Percentiles rank a stretch among this genome's conserved stretches.
Evolutionary conservation across 2,888 invertebrate species (phyloP).

Genomic region (Dysmachus trigonus): DNA sequence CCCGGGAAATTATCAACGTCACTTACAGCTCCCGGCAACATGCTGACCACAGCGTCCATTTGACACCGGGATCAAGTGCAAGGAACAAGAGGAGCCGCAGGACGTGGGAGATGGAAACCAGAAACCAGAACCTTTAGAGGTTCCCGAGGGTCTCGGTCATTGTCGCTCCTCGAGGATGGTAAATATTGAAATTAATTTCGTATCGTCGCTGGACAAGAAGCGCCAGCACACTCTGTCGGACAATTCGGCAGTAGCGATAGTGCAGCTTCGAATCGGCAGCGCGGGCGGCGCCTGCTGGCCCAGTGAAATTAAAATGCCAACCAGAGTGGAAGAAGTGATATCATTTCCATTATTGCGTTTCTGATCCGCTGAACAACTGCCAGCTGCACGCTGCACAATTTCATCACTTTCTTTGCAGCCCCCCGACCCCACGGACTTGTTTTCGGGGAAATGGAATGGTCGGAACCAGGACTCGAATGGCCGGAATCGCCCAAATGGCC

Average conservation of each 20-base stretch:
- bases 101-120: background rate
- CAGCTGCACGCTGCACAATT: slow-evolving; percentile 15
- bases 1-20: slow-evolving; percentile 31
- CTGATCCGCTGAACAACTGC: slow-evolving; percentile 22
- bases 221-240: background rate
- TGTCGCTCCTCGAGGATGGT: background rate
- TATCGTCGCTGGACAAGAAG: slow-evolving; percentile 2
- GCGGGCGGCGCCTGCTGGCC: too few species aligned
- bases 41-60: slow-evolving; percentile 16
- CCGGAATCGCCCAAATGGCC: background rate
- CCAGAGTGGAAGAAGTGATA: slow-evolving; percentile 41
- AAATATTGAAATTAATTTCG: slow-evolving; percentile 38
- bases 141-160: background rate
- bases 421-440: background rate
- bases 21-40: slow-evolving; percentile 26
- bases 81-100: background rate
- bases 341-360: slow-evolving; percentile 39
- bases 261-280: too few species aligned
- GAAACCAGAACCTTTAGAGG: background rate
- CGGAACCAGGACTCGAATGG: background rate
- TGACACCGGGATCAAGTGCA: slow-evolving; percentile 14
- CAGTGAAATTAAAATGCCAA: slow-evolving; percentile 37
- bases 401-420: background rate
- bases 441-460: background rate
- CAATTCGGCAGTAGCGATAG: slow-evolving; percentile 18